Evolutionary conservation across 2,797 vertebrate species (phyloP), one percentile per base, ranked within the genome.

Genomic region (Danio jaintianensis): DNA sequence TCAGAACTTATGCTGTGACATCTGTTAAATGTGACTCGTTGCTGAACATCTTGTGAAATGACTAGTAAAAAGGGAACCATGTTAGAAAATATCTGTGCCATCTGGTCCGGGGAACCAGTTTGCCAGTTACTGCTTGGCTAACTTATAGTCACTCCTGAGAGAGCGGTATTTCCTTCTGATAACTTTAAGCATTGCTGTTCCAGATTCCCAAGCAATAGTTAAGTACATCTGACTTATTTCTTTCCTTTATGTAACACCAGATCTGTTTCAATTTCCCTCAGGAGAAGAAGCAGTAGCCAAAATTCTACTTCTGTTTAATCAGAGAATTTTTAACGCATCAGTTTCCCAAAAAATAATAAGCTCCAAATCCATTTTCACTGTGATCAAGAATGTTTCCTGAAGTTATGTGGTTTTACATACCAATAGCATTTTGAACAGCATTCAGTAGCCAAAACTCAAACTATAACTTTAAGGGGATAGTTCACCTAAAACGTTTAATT

Each of bases 61-160:
- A 20, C 40, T 74, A 29, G 7, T 40, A 77, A 80, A 59, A 81
- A 64, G 59, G 72, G 43, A 78, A 22, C 50, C 6, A 63, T 53
- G 36, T 73, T 22, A 79, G 16, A 52, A 66, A 70, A 75, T 45
- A 40, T 43, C 36, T 43, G 36, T 59, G 64, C 16, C 63, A 18
- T 38, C 58, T 78, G 47, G 9, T 70, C 18, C 40, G 12, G 61
- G 13, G 62, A 18, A 47, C 47, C 8, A 47, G 62, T 63, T 78
- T 70, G 73, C 47, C 38, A 61, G 70, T 68, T 38, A 58, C 20
- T 77, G 40, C 52, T 66, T 68, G 40, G 50, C 74, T 55, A 61
- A 66, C 18, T 76, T 29, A 29, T 7, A 22, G 15, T 64, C 61
- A 13, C 22, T 67, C 42, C 52, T 77, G 52, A 56, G 11, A 56